Evolutionary conservation across 2,113 vertebrate species (phyloP).

Genomic region (Pongo pygmaeus): DNA sequence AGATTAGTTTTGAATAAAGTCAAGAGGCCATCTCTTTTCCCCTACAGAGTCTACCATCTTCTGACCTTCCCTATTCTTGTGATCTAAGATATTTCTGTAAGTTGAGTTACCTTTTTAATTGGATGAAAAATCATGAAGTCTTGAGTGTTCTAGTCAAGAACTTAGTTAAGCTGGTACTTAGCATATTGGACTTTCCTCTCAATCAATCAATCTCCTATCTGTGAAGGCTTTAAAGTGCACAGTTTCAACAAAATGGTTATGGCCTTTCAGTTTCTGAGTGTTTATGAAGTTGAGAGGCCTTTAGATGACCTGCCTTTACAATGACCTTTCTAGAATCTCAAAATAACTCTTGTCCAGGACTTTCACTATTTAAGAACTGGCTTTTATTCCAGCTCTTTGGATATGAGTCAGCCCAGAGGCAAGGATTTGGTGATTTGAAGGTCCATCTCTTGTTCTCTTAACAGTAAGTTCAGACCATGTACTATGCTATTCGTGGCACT

Average conservation of each 20-base stretch:
- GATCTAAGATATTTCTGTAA: not conserved
- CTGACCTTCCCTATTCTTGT: not conserved
- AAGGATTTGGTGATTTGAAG: not conserved
- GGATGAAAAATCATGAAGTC: not conserved
- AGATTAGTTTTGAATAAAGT: not conserved
- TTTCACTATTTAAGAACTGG: constrained; percentile 39
- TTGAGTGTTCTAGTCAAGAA: constrained; percentile 12
- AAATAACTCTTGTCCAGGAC: not conserved
- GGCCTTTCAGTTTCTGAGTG: not conserved
- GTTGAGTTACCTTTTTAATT: constrained; percentile 1
- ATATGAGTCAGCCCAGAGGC: constrained; percentile 13
- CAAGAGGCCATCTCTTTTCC: not conserved
- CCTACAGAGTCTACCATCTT: not conserved
- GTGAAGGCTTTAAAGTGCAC: not conserved
- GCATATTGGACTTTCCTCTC: not conserved
- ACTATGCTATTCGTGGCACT: not conserved
- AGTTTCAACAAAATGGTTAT: constrained; percentile 17
- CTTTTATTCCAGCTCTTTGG: not conserved
- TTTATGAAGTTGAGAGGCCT: constrained; percentile 29
- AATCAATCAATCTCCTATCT: not conserved
- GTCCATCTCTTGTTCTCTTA: not conserved
- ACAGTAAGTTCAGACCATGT: not conserved
- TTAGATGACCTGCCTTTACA: not conserved
- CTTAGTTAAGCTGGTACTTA: not conserved
- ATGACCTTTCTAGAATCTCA: constrained; percentile 27